Evolutionary conservation across 2,797 vertebrate genomes (phyloP).

Genomic region (Notolabrus celidotus): DNA sequence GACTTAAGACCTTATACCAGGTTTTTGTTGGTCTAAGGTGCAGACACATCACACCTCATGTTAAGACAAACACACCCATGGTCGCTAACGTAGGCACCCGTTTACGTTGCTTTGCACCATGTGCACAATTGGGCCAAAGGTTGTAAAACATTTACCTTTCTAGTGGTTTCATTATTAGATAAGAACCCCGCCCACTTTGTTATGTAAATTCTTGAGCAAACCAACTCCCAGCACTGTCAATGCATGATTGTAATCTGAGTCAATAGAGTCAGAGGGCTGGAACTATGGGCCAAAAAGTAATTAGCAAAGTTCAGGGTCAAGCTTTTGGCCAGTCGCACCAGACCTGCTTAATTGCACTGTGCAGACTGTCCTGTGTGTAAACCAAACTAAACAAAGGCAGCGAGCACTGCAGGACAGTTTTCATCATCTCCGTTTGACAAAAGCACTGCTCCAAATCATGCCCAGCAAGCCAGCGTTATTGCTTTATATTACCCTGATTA

Average conservation of each 20-base stretch:
- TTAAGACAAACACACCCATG: no score
- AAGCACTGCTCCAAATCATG: constrained; percentile 10
- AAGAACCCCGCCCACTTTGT: constrained; percentile 1
- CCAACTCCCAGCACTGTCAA: constrained; percentile 10
- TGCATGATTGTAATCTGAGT: constrained; percentile 36
- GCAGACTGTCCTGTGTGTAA: constrained; percentile 30
- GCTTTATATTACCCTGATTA: constrained; percentile 19
- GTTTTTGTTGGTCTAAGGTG: no score
- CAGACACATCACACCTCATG: no score
- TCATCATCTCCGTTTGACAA: constrained; percentile 34
- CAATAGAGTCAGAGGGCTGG: constrained; percentile 11
- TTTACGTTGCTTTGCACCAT: no score
- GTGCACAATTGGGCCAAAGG: not conserved
- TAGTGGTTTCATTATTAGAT: constrained; percentile 19
- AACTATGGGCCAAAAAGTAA: constrained; percentile 39
- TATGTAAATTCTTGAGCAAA: constrained; percentile 21
- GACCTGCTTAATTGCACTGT: constrained; percentile 19
- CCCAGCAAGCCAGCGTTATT: constrained; percentile 11
- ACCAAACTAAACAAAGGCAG: constrained; percentile 45
- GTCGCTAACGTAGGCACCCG: no score
- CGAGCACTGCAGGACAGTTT: constrained; percentile 24
- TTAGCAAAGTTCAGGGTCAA: constrained; percentile 50
- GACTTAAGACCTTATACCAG: no score
- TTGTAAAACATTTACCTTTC: not conserved
- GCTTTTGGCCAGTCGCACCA: constrained; percentile 21